These are phyloP conservation scores for Philereme transversata DNA, from an alignment of 2,888 invertebrate species.

Conservation along the genomic window DNA sequence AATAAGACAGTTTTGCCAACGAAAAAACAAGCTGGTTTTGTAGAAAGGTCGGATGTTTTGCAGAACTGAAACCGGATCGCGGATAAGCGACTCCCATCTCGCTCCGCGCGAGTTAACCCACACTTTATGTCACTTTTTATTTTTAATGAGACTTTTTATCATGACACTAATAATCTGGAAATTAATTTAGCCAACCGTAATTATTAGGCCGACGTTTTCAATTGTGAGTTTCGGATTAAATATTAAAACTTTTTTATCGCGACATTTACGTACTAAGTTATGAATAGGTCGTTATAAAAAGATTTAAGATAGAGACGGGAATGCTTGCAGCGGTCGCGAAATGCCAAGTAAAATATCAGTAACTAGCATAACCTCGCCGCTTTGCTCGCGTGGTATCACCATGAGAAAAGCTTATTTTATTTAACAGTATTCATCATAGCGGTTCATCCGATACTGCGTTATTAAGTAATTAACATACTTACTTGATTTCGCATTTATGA, in stretches of 20 bases:
- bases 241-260: slow-evolving; percentile 4
- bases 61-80: slow-evolving; percentile 67
- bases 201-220: slow-evolving; percentile 38
- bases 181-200: slow-evolving; percentile 47
- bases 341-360: slow-evolving; percentile 22
- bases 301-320: slow-evolving; percentile 18
- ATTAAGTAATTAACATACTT: no score
- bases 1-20: slow-evolving; percentile 80
- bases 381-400: no score
- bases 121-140: slow-evolving; percentile 72
- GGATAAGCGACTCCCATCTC: slow-evolving; percentile 39
- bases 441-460: no score
- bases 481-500: no score
- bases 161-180: slow-evolving; percentile 55
- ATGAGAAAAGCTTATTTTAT: no score
- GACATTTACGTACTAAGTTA: slow-evolving; percentile 13
- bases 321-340: slow-evolving; percentile 14
- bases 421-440: no score
- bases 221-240: slow-evolving; percentile 5
- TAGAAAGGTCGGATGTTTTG: slow-evolving; percentile 64
- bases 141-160: slow-evolving; percentile 69
- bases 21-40: slow-evolving; percentile 65
- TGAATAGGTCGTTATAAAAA: slow-evolving; percentile 17
- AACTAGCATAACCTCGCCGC: neutral
- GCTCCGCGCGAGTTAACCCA: slow-evolving; percentile 56